Evolutionary conservation across 1,140 invertebrate species (phyloP), one percentile per base, ranked within the genome.

Genomic region (Lucilia sericata): DNA sequence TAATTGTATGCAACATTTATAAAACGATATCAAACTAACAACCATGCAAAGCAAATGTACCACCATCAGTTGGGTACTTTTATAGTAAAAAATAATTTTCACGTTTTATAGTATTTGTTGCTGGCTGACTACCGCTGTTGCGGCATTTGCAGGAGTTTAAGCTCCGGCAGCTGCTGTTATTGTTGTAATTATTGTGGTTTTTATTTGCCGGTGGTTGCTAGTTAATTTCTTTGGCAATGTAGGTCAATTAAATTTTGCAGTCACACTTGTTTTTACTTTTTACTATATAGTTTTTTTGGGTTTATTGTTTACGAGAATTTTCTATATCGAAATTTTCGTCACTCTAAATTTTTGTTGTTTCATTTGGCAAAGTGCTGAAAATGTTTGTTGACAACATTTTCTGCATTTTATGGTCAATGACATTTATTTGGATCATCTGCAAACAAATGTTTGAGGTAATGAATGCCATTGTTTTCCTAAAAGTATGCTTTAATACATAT

Each of bases 181-280:
- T 70, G n/a, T 70, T 25, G 42, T 42, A 8, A 42, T 42, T 42
- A 42, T 42, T 42, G 42, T 42, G 42, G 42, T 42, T 42, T 1
- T 70, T 70, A 17, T 70, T 70, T 70, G 65, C 65, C 9, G n/a
- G 65, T 70, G 65, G 21, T 70, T 70, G 65, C 17, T 21, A 10
- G n/a, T 70, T 21, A 21, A 70, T 70, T 70, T 70, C 21, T 70
- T 70, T 70, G 65, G 21, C 65, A 70, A 70, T 70, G 9, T 21
- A 70, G 65, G 65, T 70, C 65, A 70, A 70, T 70, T 70, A 21
- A 21, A 70, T 70, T 70, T 70, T 70, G 12, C n/a, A 10, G 65
- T 21, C 7, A 25, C 65, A 70, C 0, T 21, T 70, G 51, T 14
- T 17, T n/a, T 7, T 60, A n/a, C 14, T 60, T 60, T 60, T 17